A percentile compares a stretch with the other conserved stretches of the same genome.
These are phyloP conservation scores for Bostrychus sinensis DNA, from an alignment of 2,113 vertebrate species.

Conservation along the genomic window DNA sequence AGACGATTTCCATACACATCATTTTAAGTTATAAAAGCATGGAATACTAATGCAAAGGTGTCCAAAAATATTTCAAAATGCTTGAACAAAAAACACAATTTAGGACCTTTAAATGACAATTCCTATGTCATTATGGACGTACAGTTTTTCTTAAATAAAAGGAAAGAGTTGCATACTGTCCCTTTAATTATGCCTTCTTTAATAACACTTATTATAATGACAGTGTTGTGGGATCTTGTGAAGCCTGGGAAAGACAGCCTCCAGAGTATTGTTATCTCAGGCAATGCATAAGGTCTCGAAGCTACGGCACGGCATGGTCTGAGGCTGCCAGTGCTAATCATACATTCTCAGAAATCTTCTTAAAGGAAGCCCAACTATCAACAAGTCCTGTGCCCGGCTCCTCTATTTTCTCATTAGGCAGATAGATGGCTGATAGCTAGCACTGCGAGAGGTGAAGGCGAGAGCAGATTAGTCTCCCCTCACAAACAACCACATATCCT, in stretches of 20 bases:
- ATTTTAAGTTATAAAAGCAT: too few relatives aligned
- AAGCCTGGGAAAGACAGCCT: constrained; percentile 20
- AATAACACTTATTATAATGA: constrained; percentile 7
- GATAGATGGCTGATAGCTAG: constrained; percentile 80
- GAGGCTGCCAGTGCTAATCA: constrained; percentile 66
- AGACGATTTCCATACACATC: too few relatives aligned
- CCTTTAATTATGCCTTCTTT: background rate
- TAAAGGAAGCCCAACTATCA: constrained; percentile 77
- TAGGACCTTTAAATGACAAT: too few relatives aligned
- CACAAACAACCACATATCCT: constrained; percentile 84
- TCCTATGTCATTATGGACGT: too few relatives aligned
- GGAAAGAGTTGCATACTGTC: background rate
- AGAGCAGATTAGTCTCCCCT: constrained; percentile 80
- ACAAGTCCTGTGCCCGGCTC: constrained; percentile 75
- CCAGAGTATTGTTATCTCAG: constrained; percentile 61
- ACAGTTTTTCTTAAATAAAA: too few relatives aligned
- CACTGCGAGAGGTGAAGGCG: constrained; percentile 67
- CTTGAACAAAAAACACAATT: too few relatives aligned
- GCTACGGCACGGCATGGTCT: constrained; percentile 51
- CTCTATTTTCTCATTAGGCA: constrained; percentile 80
- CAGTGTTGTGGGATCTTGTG: constrained; percentile 1
- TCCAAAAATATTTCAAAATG: too few relatives aligned
- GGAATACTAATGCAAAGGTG: too few relatives aligned
- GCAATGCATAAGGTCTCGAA: constrained; percentile 66
- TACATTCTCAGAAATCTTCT: constrained; percentile 74